Conservation (phyloP, 2,888 invertebrate genomes). For the Lithophane socia region DNA sequence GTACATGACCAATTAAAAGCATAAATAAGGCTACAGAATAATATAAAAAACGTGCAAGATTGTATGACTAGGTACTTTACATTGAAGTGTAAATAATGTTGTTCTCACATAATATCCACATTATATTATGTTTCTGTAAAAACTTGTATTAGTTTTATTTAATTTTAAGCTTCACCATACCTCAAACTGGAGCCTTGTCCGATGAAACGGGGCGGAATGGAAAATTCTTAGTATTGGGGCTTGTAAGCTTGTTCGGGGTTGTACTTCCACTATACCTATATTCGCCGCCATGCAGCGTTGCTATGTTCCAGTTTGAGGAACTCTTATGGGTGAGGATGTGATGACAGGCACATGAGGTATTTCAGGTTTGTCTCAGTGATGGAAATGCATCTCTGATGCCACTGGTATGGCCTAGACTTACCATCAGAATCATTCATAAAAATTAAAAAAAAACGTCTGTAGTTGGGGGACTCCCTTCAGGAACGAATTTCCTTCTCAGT, state of each 20-base stretch:
- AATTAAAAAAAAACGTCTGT: too few species aligned
- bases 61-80: slow-evolving; percentile 11
- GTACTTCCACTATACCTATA: neutral
- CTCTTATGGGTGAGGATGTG: neutral
- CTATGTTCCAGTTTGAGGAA: neutral
- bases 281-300: neutral
- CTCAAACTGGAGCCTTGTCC: neutral
- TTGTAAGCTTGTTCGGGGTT: neutral
- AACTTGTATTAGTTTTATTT: neutral
- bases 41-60: slow-evolving; percentile 4
- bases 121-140: slow-evolving; percentile 1
- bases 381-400: neutral
- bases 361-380: neutral
- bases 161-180: neutral
- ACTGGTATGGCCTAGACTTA: too few species aligned
- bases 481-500: too few species aligned
- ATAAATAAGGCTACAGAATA: slow-evolving; percentile 6
- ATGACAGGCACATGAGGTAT: neutral
- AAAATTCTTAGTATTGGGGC: neutral
- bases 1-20: slow-evolving; percentile 8
- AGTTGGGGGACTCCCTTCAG: too few species aligned
- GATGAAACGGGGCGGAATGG: neutral
- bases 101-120: slow-evolving; percentile 17
- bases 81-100: slow-evolving; percentile 43
- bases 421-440: too few species aligned